These are phyloP conservation scores for Barypeithes pellucidus DNA, from an alignment of 2,888 invertebrate species.

Conservation along the genomic window DNA sequence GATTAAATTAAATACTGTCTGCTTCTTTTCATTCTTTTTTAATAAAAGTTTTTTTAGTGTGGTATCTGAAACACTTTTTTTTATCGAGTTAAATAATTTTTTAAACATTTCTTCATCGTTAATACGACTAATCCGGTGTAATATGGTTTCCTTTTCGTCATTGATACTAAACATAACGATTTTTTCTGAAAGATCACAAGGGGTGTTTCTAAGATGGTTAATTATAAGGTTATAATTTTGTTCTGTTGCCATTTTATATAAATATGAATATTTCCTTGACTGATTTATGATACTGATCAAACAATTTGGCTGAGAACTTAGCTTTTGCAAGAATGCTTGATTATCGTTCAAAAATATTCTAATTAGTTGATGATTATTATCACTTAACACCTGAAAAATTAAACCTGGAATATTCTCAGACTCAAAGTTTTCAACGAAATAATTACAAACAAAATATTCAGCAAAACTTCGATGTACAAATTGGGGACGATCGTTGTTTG, in stretches of 20 bases:
- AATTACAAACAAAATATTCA: constrained; percentile 7
- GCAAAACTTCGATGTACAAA: constrained; percentile 8
- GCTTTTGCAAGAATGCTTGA: not conserved
- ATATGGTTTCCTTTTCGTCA: not conserved
- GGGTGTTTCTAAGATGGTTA: not conserved
- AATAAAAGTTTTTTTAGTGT: not conserved
- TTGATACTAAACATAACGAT: not conserved
- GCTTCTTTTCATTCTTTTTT: not conserved
- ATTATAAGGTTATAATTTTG: constrained; percentile 1
- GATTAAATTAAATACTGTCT: not conserved
- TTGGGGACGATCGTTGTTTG: not conserved
- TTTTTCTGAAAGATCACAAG: not conserved
- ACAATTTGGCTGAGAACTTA: not conserved
- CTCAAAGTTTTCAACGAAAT: not conserved
- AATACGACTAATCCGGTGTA: not conserved
- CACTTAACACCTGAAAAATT: not conserved
- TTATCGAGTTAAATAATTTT: not conserved
- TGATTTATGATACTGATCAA: not conserved
- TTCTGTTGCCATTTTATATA: not conserved
- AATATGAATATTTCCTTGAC: not conserved
- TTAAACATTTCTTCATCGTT: not conserved
- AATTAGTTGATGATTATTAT: not conserved
- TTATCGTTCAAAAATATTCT: not conserved
- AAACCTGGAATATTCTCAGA: not conserved
- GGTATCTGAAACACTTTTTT: not conserved